A percentile compares a stretch with the other conserved stretches of the same genome.
These are phyloP conservation scores for Drosophila parvula DNA, from an alignment of 1,140 invertebrate genomes.

Conservation along the genomic window DNA sequence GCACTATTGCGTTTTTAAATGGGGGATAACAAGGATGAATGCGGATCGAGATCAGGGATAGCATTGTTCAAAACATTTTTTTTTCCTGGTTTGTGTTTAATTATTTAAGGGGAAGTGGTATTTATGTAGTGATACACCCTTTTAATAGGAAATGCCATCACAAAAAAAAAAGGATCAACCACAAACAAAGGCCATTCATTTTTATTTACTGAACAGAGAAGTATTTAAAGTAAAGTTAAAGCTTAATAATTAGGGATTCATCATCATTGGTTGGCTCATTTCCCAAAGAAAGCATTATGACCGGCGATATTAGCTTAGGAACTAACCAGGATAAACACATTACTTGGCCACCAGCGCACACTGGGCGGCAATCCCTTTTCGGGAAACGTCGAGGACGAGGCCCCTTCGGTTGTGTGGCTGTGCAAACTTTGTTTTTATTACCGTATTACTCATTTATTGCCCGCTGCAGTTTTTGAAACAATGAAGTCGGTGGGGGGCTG, in stretches of 20 bases:
- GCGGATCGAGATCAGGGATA: conserved; percentile 5
- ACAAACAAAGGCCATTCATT: background rate
- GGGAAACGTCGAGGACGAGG: conserved; percentile 6
- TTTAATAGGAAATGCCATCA: background rate
- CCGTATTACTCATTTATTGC: conserved; percentile 71
- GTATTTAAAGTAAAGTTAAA: background rate
- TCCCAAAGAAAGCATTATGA: conserved; percentile 1
- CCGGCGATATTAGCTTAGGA: background rate
- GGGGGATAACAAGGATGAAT: conserved; percentile 7
- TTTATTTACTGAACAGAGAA: background rate
- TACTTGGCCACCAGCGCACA: conserved; percentile 17
- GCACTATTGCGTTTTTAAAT: conserved; percentile 6
- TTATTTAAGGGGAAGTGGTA: background rate
- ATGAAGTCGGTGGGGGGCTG: conserved; percentile 32
- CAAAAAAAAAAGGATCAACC: background rate
- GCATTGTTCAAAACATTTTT: background rate
- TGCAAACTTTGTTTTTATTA: conserved; percentile 64
- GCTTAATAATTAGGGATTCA: background rate
- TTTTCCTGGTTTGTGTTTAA: background rate
- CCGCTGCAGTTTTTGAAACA: conserved; percentile 68
- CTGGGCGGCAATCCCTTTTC: conserved; percentile 16
- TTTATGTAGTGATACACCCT: too few relatives aligned
- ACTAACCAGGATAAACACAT: conserved; percentile 42
- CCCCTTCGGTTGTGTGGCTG: conserved; percentile 24
- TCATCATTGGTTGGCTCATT: background rate